Percentiles rank a stretch among this genome's conserved stretches.
Conservation (phyloP, 1,140 invertebrate genomes). For the Tribolium castaneum region DNA sequence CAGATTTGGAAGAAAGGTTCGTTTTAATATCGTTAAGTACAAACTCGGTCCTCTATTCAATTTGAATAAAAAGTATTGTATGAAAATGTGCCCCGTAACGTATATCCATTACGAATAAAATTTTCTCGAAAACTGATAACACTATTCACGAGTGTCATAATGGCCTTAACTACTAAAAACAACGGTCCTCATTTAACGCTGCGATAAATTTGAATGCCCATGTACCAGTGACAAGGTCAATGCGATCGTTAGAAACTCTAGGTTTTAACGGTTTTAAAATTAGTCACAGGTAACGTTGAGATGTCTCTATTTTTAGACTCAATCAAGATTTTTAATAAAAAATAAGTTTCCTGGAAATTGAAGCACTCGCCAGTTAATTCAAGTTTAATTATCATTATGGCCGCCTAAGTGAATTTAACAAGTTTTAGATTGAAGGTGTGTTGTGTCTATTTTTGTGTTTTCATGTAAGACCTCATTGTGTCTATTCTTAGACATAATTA, state of each 20-base stretch:
- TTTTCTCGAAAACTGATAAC: not conserved
- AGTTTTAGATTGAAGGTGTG: no score
- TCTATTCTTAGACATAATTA: no score
- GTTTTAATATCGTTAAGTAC: conserved; percentile 11
- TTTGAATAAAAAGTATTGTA: conserved; percentile 19
- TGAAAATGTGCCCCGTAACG: conserved; percentile 16
- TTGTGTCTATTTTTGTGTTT: no score
- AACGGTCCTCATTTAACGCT: not conserved
- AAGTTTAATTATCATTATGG: no score
- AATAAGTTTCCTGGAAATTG: not conserved
- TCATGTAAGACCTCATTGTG: no score
- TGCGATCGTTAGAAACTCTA: not conserved
- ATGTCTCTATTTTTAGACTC: not conserved
- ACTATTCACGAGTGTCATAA: not conserved
- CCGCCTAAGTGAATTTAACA: no score
- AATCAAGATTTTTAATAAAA: not conserved
- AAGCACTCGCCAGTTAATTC: not conserved
- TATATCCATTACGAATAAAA: conserved; percentile 5
- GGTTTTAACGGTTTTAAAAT: conserved; percentile 11
- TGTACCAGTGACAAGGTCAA: not conserved
- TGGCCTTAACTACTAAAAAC: conserved; percentile 1
- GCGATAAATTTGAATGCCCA: not conserved
- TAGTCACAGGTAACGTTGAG: conserved; percentile 1
- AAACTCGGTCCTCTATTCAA: conserved; percentile 6
- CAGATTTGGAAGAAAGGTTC: not conserved